Conservation (phyloP, 2,888 invertebrate genomes). For the Schizaphis graminum region DNA sequence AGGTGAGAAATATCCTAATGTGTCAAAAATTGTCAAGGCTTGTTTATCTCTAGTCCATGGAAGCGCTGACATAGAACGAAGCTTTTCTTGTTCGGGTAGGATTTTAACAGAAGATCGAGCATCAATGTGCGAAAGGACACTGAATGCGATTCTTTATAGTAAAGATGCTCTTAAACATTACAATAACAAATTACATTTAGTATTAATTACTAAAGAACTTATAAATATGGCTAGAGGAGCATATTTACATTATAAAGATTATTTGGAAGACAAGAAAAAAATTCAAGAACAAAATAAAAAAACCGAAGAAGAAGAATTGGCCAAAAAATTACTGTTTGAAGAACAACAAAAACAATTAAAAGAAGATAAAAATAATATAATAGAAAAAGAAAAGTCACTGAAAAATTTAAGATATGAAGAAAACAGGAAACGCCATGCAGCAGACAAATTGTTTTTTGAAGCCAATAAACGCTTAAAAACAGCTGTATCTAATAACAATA, state of each 20-base stretch:
- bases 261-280: constrained; percentile 19
- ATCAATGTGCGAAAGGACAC: too few relatives aligned
- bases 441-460: constrained; percentile 17
- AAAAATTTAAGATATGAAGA: constrained; percentile 17
- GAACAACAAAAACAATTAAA: constrained; percentile 21
- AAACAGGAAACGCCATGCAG: constrained; percentile 17
- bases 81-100: too few relatives aligned
- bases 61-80: too few relatives aligned
- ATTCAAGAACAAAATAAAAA: constrained; percentile 31
- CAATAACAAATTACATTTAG: constrained; percentile 3
- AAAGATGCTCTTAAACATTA: neutral
- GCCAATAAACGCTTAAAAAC: constrained; percentile 33
- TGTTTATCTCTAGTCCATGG: too few relatives aligned
- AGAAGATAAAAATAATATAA: constrained; percentile 17
- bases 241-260: neutral
- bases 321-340: neutral
- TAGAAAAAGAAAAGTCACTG: constrained; percentile 17
- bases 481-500: constrained; percentile 4
- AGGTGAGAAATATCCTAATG: too few relatives aligned
- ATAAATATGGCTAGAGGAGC: constrained; percentile 8
- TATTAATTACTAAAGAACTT: constrained; percentile 24
- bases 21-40: too few relatives aligned
- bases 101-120: too few relatives aligned
- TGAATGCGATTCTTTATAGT: too few relatives aligned
- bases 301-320: constrained; percentile 18